Conservation (phyloP, 2,888 invertebrate genomes). For the Cryptus viduatorius region DNA sequence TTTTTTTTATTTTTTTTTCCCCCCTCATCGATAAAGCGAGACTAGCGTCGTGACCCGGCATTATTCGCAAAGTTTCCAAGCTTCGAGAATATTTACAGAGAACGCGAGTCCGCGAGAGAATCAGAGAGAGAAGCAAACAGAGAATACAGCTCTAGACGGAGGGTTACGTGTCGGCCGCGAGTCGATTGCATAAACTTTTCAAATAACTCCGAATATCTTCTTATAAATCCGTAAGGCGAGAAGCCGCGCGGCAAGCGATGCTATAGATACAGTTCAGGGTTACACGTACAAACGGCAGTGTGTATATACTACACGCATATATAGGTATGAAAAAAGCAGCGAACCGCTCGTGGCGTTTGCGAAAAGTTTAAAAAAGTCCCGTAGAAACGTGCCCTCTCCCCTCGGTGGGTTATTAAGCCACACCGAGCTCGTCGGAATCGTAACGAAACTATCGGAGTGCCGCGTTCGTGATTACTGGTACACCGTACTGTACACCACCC, state of each 20-base stretch:
- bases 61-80: constrained; percentile 74
- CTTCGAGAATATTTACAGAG: constrained; percentile 76
- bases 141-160: neutral
- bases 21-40: constrained; percentile 65
- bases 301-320: constrained; percentile 29
- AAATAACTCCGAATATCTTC: constrained; percentile 79
- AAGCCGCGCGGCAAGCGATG: neutral
- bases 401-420: constrained; percentile 59
- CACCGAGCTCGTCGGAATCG: constrained; percentile 35
- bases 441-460: constrained; percentile 63
- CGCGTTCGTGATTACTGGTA: constrained; percentile 62
- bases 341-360: neutral
- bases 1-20: constrained; percentile 24
- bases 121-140: constrained; percentile 3
- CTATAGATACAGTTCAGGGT: neutral
- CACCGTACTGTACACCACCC: neutral
- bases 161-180: constrained; percentile 63
- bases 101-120: constrained; percentile 48
- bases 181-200: constrained; percentile 82
- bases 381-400: neutral
- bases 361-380: constrained; percentile 39
- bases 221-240: constrained; percentile 74
- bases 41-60: constrained; percentile 48
- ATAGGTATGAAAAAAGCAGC: constrained; percentile 23
- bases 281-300: constrained; percentile 23